A percentile compares a stretch with the other conserved stretches of the same genome.
These are phyloP conservation scores for Cerastis leucographa DNA, from an alignment of 2,888 invertebrate species.

Conservation along the genomic window DNA sequence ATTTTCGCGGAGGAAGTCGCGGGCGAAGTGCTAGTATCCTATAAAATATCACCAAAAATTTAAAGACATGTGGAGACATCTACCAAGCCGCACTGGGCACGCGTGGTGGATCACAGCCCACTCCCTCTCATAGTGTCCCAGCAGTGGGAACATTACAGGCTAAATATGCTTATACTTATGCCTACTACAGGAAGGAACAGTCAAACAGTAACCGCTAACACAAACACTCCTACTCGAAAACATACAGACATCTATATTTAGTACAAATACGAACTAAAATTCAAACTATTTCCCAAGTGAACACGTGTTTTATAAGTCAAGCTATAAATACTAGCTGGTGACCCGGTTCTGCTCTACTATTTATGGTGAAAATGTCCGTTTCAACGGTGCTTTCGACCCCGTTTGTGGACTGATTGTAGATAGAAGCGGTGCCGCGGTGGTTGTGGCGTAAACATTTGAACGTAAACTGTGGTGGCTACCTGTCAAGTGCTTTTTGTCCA, in stretches of 20 bases:
- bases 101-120: too few species aligned
- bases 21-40: too few species aligned
- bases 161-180: neutral
- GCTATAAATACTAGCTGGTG: constrained; percentile 57
- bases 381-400: constrained; percentile 37
- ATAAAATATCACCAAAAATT: too few species aligned
- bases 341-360: constrained; percentile 55
- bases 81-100: too few species aligned
- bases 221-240: constrained; percentile 32
- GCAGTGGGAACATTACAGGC: neutral
- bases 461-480: neutral
- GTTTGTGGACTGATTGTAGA: constrained; percentile 16
- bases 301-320: constrained; percentile 34
- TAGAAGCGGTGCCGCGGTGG: neutral
- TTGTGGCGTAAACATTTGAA: neutral
- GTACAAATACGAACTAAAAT: constrained; percentile 45
- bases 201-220: constrained; percentile 16
- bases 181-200: neutral
- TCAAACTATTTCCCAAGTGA: constrained; percentile 47
- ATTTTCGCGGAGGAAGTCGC: too few species aligned
- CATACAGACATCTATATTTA: constrained; percentile 52
- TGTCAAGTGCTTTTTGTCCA: neutral
- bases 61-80: too few species aligned
- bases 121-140: neutral
- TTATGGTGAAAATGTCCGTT: constrained; percentile 62